Percentiles rank a stretch among this genome's conserved stretches.
These are phyloP conservation scores for Platycercus adscitus DNA, from an alignment of 2,113 vertebrate species.

Conservation along the genomic window DNA sequence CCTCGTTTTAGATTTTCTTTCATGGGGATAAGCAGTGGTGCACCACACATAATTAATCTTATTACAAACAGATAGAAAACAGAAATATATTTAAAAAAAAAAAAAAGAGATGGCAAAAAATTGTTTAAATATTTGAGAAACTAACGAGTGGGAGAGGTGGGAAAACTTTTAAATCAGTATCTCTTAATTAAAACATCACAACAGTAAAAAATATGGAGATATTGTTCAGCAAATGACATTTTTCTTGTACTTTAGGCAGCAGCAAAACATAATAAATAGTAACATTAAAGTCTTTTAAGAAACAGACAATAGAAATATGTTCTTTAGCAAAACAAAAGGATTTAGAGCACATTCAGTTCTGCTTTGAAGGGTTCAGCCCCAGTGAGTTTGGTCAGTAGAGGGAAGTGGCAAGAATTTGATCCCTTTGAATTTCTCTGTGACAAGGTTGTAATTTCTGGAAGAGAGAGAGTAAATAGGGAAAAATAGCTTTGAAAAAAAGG, in stretches of 20 bases:
- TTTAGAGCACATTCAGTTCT: background rate
- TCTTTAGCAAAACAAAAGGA: conserved; percentile 14
- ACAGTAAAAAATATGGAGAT: conserved; percentile 43
- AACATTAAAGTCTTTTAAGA: conserved; percentile 11
- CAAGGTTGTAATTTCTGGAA: background rate
- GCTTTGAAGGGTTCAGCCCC: background rate
- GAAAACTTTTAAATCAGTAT: conserved; percentile 72
- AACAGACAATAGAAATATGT: background rate
- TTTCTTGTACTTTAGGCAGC: conserved; percentile 2
- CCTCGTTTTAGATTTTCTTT: conserved; percentile 88
- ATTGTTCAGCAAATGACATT: conserved; percentile 3
- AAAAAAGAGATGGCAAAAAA: conserved; percentile 35
- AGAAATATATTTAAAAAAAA: background rate
- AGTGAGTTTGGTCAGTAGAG: background rate
- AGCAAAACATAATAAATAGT: background rate
- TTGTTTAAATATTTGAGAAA: conserved; percentile 77
- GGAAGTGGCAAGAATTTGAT: background rate
- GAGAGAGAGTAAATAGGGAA: background rate
- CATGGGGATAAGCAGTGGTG: conserved; percentile 85
- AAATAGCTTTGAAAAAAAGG: background rate
- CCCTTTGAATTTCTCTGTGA: background rate
- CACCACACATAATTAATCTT: conserved; percentile 88
- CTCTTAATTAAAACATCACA: conserved; percentile 74
- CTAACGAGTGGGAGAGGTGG: background rate
- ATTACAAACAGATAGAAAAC: conserved; percentile 82